Conservation (phyloP, 2,113 vertebrate species). For the Catharus minimus region DNA sequence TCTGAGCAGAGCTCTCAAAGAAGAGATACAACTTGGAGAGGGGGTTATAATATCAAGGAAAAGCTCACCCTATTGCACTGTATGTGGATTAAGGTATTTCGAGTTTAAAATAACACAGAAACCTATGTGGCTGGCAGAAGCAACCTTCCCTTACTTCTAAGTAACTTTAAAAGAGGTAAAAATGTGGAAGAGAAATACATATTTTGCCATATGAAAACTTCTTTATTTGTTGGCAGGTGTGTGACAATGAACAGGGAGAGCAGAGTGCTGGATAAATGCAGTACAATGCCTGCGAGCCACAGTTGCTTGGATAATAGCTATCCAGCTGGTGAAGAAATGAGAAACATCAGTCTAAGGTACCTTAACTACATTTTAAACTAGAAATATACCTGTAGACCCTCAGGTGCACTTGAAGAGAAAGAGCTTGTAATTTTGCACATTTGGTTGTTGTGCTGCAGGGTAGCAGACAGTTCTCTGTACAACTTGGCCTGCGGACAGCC, state of each 20-base stretch:
- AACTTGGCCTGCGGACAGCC: neutral
- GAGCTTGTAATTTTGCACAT: neutral
- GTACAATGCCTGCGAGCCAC: neutral
- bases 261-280: neutral
- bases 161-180: neutral
- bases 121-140: neutral
- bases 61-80: neutral
- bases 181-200: neutral
- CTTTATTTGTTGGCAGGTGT: neutral
- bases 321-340: neutral
- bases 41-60: neutral
- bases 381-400: neutral
- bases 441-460: neutral
- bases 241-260: neutral
- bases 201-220: neutral
- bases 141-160: neutral
- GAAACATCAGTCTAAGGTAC: neutral
- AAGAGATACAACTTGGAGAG: neutral
- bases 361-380: constrained; percentile 23
- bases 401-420: neutral
- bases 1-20: neutral
- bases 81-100: neutral
- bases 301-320: neutral
- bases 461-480: neutral
- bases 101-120: neutral